A percentile compares a stretch with the other conserved stretches of the same genome.
Conservation (phyloP, 2,797 vertebrate genomes). For the Amazona finschi region DNA sequence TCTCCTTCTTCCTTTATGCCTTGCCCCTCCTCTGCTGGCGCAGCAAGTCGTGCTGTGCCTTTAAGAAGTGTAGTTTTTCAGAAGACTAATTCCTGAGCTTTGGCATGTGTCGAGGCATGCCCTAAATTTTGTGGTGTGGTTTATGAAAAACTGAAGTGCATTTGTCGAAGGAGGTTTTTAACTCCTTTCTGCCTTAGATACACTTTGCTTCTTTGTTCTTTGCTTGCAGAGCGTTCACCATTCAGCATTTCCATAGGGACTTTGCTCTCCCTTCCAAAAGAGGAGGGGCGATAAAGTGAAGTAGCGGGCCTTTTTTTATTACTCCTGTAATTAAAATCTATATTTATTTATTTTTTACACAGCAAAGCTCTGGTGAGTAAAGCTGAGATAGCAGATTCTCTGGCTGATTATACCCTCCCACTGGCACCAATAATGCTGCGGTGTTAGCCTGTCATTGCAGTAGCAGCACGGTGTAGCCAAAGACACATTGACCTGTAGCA, state of each 20-base stretch:
- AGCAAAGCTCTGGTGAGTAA: neutral
- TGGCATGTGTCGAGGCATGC: slow-evolving; percentile 46
- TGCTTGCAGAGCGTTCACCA: rapidly evolving
- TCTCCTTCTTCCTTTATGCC: neutral
- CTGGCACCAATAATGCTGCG: neutral
- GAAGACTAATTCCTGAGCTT: slow-evolving; percentile 15
- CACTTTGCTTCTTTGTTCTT: neutral
- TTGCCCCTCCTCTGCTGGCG: neutral
- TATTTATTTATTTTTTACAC: neutral
- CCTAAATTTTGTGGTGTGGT: neutral
- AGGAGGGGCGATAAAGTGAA: neutral
- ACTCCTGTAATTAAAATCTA: neutral
- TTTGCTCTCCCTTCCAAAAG: neutral
- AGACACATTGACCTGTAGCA: neutral
- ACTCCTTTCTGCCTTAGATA: neutral
- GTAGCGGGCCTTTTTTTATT: neutral
- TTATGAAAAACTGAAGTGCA: neutral
- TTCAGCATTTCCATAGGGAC: neutral
- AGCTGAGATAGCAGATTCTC: neutral
- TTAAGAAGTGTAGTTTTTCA: slow-evolving; percentile 25
- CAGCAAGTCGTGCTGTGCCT: slow-evolving; percentile 12
- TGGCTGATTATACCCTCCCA: neutral
- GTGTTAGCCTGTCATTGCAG: neutral
- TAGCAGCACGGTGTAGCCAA: neutral
- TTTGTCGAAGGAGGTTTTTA: slow-evolving; percentile 2